Base-by-base conservation (phyloP, 2,888 invertebrate species). In the Marasmarcha lunaedactyla region DNA sequence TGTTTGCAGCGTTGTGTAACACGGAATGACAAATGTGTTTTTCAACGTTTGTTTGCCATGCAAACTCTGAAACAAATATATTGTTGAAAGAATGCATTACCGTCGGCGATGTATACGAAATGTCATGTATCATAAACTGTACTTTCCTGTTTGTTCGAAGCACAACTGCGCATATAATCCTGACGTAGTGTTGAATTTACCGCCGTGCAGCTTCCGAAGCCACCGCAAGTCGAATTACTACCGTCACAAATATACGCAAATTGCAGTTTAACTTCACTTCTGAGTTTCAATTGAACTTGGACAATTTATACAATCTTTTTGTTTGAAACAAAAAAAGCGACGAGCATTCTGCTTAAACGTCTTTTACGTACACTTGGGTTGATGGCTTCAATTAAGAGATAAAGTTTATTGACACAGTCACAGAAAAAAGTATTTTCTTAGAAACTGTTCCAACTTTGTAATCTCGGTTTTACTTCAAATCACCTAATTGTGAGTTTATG, bases 11-110 rank as follows among this genome's bases (percentile, higher is more conserved):
- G 30, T 30, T 30, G 10, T n/a, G n/a, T 30, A 30, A 30, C 3
- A 11, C 30, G 7, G 20, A 30, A 30, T 30, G 30, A 30, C 30
- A 30, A 30, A 30, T 30, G 30, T 30, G 30, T 30, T 30, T 30
- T 30, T 30, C 30, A 30, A 30, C 30, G 30, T 30, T 30, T 30
- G 30, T 30, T 30, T 30, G 10, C 30, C 30, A 30, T 30, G 30
- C 30, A 30, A 30, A 11, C n/a, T 4, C 11, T 30, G 30, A 11
- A 30, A 30, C 30, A 11, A 30, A 30, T 30, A 30, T 30, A 30
- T 30, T 11, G 30, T 11, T n/a, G 30, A 30, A 30, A 30, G 30
- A 30, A 30, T 30, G 30, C 30, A 30, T n/a, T 11, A 11, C 11
- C 30, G 30, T 11, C 30, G 30, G 10, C 30, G 11, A 30, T 7